phyloP scores from a whole-genome alignment of 2,113 vertebrate species.

The Sitta europaea region DNA sequence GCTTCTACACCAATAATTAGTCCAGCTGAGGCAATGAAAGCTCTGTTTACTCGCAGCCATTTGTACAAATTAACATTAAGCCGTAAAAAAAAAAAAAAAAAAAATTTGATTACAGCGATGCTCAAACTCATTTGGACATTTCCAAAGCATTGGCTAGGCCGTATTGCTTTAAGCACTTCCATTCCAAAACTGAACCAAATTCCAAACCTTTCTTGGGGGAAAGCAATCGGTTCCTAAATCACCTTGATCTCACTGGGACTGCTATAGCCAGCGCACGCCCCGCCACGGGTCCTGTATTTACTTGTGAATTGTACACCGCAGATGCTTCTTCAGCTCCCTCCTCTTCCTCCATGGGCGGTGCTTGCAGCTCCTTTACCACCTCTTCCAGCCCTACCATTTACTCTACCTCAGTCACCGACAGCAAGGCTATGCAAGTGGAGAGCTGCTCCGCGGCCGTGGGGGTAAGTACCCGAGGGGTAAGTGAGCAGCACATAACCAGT shows the following conservation, averaged over 20 bases:
- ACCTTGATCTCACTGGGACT: slow-evolving; percentile 83
- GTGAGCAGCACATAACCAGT: slow-evolving; percentile 81
- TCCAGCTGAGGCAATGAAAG: slow-evolving; percentile 72
- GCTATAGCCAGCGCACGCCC: slow-evolving; percentile 84
- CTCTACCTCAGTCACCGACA: slow-evolving; percentile 90
- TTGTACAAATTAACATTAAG: slow-evolving; percentile 59
- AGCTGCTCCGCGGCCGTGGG: slow-evolving; percentile 84
- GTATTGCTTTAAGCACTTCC: slow-evolving; percentile 65
- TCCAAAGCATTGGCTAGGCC: slow-evolving; percentile 58
- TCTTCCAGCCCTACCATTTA: slow-evolving; percentile 92
- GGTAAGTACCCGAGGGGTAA: slow-evolving; percentile 88
- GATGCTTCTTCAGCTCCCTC: slow-evolving; percentile 95
- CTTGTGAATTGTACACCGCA: slow-evolving; percentile 94
- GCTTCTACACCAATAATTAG: slow-evolving; percentile 66
- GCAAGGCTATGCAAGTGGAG: slow-evolving; percentile 84
- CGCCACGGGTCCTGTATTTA: slow-evolving; percentile 83
- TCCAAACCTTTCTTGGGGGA: slow-evolving; percentile 74
- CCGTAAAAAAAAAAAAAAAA: slow-evolving; percentile 56
- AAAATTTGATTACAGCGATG: slow-evolving; percentile 13
- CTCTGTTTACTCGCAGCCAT: slow-evolving; percentile 69
- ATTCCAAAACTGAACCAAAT: slow-evolving; percentile 75
- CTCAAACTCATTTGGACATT: slow-evolving; percentile 68
- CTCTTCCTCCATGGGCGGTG: slow-evolving; percentile 97
- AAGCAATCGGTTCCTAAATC: slow-evolving; percentile 73
- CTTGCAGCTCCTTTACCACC: slow-evolving; percentile 97